These are phyloP conservation scores for Triplophysa siluroides DNA, from an alignment of 2,113 vertebrate species.

Conservation along the genomic window DNA sequence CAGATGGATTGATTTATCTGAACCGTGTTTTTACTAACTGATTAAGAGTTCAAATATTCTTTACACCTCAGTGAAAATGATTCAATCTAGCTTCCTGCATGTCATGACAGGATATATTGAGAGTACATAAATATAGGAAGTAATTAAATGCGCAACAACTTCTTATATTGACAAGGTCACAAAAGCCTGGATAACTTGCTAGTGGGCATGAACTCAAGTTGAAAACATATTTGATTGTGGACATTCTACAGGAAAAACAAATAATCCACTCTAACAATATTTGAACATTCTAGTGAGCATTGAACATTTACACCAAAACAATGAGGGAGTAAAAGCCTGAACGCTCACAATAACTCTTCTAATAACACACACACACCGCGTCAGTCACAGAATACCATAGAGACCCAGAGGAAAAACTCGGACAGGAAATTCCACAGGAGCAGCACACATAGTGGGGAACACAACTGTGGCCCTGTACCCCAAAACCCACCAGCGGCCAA, in stretches of 20 bases:
- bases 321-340: conserved; percentile 3
- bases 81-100: background rate
- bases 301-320: conserved; percentile 3
- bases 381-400: conserved; percentile 41
- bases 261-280: conserved; percentile 32
- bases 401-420: conserved; percentile 72
- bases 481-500: conserved; percentile 75
- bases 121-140: conserved; percentile 29
- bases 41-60: background rate
- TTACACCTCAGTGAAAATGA: background rate
- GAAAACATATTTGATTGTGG: background rate
- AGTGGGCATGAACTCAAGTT: conserved; percentile 17
- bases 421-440: conserved; percentile 77
- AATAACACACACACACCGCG: conserved; percentile 47
- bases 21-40: background rate
- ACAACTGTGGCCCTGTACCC: conserved; percentile 81
- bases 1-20: background rate
- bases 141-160: conserved; percentile 46
- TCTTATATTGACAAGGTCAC: conserved; percentile 42
- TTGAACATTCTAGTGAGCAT: conserved; percentile 39
- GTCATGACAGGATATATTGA: conserved; percentile 35
- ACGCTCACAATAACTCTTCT: background rate
- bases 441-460: conserved; percentile 69
- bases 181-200: conserved; percentile 46
- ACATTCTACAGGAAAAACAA: conserved; percentile 36